Evolutionary conservation across 2,888 invertebrate genomes (phyloP), one percentile per base, ranked within the genome.

Genomic region (Crioceris asparagi): DNA sequence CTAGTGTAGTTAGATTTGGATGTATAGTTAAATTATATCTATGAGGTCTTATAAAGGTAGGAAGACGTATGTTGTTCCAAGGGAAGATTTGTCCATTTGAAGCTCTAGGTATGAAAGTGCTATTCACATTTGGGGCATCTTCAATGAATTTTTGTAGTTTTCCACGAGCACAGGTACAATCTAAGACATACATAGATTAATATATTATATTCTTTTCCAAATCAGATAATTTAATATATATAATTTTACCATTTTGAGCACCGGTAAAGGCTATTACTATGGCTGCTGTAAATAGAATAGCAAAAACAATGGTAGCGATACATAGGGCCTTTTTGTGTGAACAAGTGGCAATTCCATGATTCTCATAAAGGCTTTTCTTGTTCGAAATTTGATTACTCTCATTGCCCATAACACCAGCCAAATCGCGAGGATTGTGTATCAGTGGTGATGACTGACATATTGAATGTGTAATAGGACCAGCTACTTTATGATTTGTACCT

Each of bases 21-120:
- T 93, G 91, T 51, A 94, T 77, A 65, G 85, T 86, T 38, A 96
- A 74, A 57, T 82, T 83, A 61, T 94, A 94, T 49, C 85, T 78
- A 50, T 80, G 73, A 10, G 92, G 91, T 57, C 77, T 77, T 27
- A 82, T 75, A 60, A 77, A 82, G 23, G 74, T 74, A 1, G 91
- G 91, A 48, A 92, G 72, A 45, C 86, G 72, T 50, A 79, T 70
- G 56, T 78, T 76, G 55, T 79, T 72, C 83, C 83, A 84, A 39
- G 83, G 83, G 60, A 82, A 84, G 45, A 76, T 69, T 64, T 83
- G 74, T 14, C 81, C 83, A 55, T 79, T 80, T 39, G 81, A 80
- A 41, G 82, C 79, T 52, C 77, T 71, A 41, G 79, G 80, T 55
- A 77, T 74, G 48, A 73, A 69, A 43, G 70, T 68, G 54, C 69